A percentile compares a stretch with the other conserved stretches of the same genome.
phyloP scores from a whole-genome alignment of 2,113 vertebrate genomes.

The Bubo blakistoni region DNA sequence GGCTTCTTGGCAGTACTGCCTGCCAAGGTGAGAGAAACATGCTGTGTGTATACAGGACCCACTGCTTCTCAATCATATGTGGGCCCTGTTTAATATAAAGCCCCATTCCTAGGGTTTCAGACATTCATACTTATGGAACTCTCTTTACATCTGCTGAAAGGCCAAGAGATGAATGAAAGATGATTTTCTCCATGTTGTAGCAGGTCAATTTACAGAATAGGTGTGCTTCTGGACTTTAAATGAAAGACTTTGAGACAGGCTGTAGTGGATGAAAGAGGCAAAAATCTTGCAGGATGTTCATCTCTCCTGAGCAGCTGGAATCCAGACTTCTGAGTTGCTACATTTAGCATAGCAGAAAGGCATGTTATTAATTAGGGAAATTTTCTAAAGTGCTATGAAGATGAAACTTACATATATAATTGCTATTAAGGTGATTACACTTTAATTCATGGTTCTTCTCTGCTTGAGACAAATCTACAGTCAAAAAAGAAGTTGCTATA shows the following conservation, averaged over 20 bases:
- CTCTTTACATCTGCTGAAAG: neutral
- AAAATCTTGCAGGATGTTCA: neutral
- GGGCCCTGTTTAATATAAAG: neutral
- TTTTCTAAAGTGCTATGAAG: neutral
- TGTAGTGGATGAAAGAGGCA: neutral
- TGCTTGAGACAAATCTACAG: neutral
- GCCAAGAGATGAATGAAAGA: neutral
- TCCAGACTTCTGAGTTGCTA: neutral
- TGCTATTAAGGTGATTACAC: neutral
- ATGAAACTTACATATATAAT: neutral
- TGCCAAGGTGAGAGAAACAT: neutral
- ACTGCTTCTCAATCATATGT: fast-evolving
- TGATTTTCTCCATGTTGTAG: neutral
- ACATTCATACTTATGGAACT: neutral
- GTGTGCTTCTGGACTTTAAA: neutral
- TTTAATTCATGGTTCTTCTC: neutral
- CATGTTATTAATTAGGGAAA: neutral
- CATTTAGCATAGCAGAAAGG: neutral
- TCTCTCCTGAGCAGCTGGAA: neutral
- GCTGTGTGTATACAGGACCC: neutral
- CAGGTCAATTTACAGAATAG: neutral
- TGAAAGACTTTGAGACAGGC: neutral
- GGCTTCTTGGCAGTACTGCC: neutral
- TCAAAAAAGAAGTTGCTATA: neutral
- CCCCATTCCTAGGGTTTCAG: neutral